Evolutionary conservation across 2,113 vertebrate species (phyloP).

Genomic region (Chloebia gouldiae): DNA sequence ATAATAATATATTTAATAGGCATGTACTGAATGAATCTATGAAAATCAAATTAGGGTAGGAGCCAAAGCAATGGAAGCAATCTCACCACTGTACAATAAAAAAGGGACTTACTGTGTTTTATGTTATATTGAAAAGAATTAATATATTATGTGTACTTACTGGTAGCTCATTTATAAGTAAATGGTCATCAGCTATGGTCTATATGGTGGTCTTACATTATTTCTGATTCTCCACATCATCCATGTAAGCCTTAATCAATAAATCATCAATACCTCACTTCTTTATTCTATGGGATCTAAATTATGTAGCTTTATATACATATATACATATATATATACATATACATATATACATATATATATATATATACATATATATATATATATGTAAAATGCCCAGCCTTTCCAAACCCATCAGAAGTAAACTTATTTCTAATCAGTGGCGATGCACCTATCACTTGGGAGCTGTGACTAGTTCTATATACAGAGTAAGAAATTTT

Average conservation of each 20-base stretch:
- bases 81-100: background rate
- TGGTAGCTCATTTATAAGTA: background rate
- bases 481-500: background rate
- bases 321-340: no score
- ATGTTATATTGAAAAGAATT: background rate
- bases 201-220: background rate
- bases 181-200: background rate
- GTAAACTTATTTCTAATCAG: background rate
- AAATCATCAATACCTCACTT: background rate
- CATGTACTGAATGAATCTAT: background rate
- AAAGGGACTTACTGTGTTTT: background rate
- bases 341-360: fast-evolving
- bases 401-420: background rate
- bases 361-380: background rate
- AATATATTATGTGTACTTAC: background rate
- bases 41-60: conserved; percentile 18
- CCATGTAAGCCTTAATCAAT: background rate
- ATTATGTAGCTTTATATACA: background rate
- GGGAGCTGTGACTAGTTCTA: background rate
- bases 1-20: conserved; percentile 25
- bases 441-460: background rate
- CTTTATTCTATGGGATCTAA: background rate
- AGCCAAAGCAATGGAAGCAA: conserved; percentile 1
- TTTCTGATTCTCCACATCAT: background rate
- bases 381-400: background rate